A percentile compares a stretch with the other conserved stretches of the same genome.
phyloP scores from a whole-genome alignment of 2,113 vertebrate species.

The Malurus cyaneus region DNA sequence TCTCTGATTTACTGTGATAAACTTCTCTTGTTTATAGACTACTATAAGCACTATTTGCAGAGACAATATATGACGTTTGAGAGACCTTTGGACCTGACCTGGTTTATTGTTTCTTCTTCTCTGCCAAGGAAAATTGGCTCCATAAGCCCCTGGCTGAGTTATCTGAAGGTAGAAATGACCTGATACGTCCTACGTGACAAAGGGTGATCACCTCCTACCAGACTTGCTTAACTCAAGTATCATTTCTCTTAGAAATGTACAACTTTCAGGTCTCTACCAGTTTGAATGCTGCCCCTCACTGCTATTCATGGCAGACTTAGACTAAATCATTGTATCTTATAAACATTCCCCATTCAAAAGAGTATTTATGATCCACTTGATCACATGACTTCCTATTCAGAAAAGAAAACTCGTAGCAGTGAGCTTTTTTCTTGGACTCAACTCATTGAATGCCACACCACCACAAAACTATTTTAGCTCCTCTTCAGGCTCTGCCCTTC shows the following conservation, averaged over 20 bases:
- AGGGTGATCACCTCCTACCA: background rate
- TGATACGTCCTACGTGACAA: rapidly evolving
- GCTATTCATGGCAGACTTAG: background rate
- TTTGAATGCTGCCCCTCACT: background rate
- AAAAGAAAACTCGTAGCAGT: background rate
- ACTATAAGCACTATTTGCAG: background rate
- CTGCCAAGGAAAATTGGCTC: background rate
- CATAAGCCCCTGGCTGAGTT: background rate
- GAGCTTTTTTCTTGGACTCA: background rate
- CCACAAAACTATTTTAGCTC: background rate
- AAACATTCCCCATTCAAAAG: background rate
- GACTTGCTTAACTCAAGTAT: background rate
- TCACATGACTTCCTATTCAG: background rate
- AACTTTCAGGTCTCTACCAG: background rate
- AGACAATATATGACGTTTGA: background rate
- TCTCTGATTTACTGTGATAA: background rate
- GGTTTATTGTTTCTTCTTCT: background rate
- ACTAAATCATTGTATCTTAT: background rate
- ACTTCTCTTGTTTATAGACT: background rate
- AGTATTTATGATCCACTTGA: background rate
- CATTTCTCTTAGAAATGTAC: background rate
- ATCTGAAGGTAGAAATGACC: background rate
- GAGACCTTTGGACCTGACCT: background rate
- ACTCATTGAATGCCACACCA: rapidly evolving
- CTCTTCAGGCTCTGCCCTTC: background rate